A percentile compares a stretch with the other conserved stretches of the same genome.
Conservation (phyloP, 2,797 vertebrate species). For the Ctenopoma multispine region DNA sequence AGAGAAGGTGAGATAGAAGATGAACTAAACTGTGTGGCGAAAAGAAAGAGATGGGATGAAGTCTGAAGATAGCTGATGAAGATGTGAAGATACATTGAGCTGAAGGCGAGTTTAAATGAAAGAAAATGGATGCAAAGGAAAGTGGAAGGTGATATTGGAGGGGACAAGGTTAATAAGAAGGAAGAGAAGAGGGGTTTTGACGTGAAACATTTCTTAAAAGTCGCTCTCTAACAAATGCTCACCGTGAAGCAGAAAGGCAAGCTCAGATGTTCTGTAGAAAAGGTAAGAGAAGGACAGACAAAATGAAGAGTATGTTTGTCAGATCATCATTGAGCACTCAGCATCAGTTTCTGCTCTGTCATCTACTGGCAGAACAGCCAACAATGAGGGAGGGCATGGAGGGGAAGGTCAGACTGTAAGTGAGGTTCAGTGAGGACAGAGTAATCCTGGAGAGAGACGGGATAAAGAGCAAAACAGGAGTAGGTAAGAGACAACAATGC, state of each 20-base stretch:
- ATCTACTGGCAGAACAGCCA: slow-evolving; percentile 45
- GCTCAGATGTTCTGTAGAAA: slow-evolving; percentile 9
- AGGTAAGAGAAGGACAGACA: background rate
- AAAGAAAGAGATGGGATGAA: slow-evolving; percentile 14
- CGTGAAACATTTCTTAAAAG: background rate
- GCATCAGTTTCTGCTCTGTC: slow-evolving; percentile 59
- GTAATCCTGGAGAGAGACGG: background rate
- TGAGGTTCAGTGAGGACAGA: slow-evolving; percentile 17
- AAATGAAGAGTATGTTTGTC: slow-evolving; percentile 36
- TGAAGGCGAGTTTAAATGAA: slow-evolving; percentile 13
- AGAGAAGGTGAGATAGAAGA: slow-evolving; percentile 4
- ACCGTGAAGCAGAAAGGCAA: background rate
- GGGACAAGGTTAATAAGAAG: slow-evolving; percentile 1
- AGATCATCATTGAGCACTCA: slow-evolving; percentile 67
- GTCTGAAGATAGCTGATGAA: slow-evolving; percentile 4
- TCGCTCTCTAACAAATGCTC: background rate
- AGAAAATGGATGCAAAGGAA: slow-evolving; percentile 11
- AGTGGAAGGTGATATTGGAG: slow-evolving; percentile 10
- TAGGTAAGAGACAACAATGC: background rate
- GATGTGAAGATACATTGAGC: slow-evolving; percentile 21
- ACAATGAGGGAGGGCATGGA: slow-evolving; percentile 14
- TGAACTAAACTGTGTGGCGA: background rate
- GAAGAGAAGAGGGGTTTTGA: slow-evolving; percentile 3
- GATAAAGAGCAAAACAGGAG: too few relatives aligned
- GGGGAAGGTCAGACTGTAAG: slow-evolving; percentile 5